A percentile compares a stretch with the other conserved stretches of the same genome.
These are phyloP conservation scores for Caenorhabditis afra DNA, from an alignment of 2,888 invertebrate genomes.

Conservation along the genomic window DNA sequence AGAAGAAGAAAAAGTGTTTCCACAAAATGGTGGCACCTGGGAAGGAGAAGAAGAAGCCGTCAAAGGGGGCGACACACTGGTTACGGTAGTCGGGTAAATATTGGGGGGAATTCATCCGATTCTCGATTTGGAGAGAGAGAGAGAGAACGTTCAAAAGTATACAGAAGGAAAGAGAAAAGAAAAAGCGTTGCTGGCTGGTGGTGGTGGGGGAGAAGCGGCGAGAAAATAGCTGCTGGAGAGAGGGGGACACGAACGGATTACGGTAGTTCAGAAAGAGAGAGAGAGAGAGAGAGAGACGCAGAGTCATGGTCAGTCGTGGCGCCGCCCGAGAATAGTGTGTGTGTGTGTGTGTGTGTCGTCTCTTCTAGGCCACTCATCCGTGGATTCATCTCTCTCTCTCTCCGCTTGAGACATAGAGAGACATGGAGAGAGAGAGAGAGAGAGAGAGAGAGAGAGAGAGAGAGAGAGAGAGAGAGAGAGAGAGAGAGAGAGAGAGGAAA, in stretches of 20 bases:
- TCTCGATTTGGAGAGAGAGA: too few relatives aligned
- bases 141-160: conserved; percentile 3
- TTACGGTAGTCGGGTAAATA: conserved; percentile 36
- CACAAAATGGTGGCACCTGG: not conserved
- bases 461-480: conserved; percentile 4
- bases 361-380: conserved; percentile 48
- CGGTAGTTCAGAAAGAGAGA: conserved; percentile 30
- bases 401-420: not conserved
- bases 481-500: conserved; percentile 7
- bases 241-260: conserved; percentile 26
- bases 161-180: conserved; percentile 8
- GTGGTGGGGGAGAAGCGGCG: conserved; percentile 11
- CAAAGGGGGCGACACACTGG: not conserved
- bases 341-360: conserved; percentile 1
- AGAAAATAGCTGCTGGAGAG: conserved; percentile 52
- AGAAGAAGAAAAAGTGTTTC: conserved; percentile 11
- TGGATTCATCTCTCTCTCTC: conserved; percentile 18
- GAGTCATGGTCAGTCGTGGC: conserved; percentile 45
- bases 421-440: not conserved
- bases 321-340: conserved; percentile 43
- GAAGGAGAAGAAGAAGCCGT: not conserved
- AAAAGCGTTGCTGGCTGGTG: not conserved
- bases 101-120: too few relatives aligned
- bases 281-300: conserved; percentile 10
- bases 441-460: conserved; percentile 14